Evolutionary conservation across 2,113 vertebrate genomes (phyloP).

Genomic region (Microcebus lehilahytsara): DNA sequence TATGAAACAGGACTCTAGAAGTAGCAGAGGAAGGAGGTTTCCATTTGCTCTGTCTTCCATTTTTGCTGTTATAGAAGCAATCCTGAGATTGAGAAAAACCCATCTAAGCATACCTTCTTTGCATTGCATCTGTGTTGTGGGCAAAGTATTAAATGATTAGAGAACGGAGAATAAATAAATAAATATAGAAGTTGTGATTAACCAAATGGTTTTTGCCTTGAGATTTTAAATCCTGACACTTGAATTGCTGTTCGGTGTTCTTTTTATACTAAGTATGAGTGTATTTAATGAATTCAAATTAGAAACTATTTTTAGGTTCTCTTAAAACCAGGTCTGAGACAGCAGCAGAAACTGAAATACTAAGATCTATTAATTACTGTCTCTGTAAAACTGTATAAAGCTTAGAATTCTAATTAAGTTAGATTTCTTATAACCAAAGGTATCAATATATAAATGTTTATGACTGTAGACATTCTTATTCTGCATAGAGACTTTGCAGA

Average conservation of each 20-base stretch:
- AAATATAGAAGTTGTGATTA: not conserved
- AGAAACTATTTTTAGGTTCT: slow-evolving; percentile 9
- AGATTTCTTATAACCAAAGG: slow-evolving; percentile 23
- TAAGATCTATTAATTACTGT: not conserved
- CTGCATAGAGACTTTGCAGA: not conserved
- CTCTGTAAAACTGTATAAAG: slow-evolving; percentile 45
- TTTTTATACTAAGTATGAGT: slow-evolving; percentile 1
- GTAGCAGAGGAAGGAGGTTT: not conserved
- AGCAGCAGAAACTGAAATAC: slow-evolving; percentile 10
- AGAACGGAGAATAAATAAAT: not conserved
- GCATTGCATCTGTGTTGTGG: not conserved
- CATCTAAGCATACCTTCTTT: not conserved
- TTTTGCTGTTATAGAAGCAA: not conserved
- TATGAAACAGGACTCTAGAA: slow-evolving; percentile 19
- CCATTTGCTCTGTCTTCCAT: not conserved
- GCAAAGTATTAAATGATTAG: not conserved
- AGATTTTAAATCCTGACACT: slow-evolving; percentile 15
- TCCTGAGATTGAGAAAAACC: slow-evolving; percentile 15
- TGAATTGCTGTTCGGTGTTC: not conserved
- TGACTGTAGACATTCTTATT: not conserved
- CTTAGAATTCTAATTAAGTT: not conserved
- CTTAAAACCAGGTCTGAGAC: slow-evolving; percentile 50
- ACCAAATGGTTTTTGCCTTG: not conserved
- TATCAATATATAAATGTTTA: slow-evolving; percentile 38
- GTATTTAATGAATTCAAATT: slow-evolving; percentile 24